A percentile compares a stretch with the other conserved stretches of the same genome.
Conservation (phyloP, 2,113 vertebrate species). For the Epinephelus moara region DNA sequence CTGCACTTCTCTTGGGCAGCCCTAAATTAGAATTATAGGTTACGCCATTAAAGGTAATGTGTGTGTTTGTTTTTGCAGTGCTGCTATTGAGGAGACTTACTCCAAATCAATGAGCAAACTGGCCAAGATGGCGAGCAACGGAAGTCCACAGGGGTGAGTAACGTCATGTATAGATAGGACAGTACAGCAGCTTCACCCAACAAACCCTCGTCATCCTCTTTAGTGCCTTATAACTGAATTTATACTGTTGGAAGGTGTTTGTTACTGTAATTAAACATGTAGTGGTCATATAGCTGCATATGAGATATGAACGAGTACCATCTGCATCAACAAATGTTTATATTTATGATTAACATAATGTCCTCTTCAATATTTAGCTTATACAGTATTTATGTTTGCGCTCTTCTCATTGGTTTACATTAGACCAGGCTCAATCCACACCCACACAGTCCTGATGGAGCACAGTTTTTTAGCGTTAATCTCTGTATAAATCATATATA, state of each 20-base stretch:
- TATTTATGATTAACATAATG: slow-evolving; percentile 31
- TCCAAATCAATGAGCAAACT: slow-evolving; percentile 97
- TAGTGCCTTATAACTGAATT: background rate
- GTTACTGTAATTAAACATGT: slow-evolving; percentile 25
- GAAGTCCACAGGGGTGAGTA: slow-evolving; percentile 91
- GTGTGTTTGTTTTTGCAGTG: slow-evolving; percentile 80
- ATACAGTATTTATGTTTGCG: too few relatives aligned
- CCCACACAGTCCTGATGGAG: too few relatives aligned
- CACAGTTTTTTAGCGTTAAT: too few relatives aligned
- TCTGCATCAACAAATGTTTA: slow-evolving; percentile 66
- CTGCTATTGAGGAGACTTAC: slow-evolving; percentile 94
- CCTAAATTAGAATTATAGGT: background rate
- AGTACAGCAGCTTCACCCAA: background rate
- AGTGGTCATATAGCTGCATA: slow-evolving; percentile 53
- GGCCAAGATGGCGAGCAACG: slow-evolving; percentile 93
- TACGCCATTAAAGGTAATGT: background rate
- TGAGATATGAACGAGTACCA: slow-evolving; percentile 69
- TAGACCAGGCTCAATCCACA: too few relatives aligned
- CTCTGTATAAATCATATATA: too few relatives aligned
- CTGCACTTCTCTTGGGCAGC: background rate
- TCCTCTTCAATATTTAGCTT: background rate
- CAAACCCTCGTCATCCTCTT: background rate
- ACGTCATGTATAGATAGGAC: background rate
- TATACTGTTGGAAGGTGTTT: slow-evolving; percentile 9
- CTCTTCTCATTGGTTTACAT: too few relatives aligned